phyloP scores from a whole-genome alignment of 2,797 vertebrate species.

The Sebastes variabilis region DNA sequence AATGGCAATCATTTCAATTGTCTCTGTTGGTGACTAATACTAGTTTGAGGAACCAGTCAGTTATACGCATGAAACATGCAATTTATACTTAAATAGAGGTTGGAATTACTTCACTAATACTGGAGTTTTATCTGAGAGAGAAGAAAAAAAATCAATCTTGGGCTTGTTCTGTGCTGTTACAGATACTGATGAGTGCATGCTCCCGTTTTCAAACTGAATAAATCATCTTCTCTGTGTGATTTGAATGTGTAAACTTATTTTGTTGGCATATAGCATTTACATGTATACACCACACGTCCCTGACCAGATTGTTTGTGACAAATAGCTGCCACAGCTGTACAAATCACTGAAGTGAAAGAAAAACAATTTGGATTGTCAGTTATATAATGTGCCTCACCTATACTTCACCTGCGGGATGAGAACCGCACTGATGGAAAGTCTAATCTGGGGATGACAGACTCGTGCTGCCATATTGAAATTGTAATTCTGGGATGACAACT shows the following conservation, averaged over 20 bases:
- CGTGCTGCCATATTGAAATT: slow-evolving; percentile 59
- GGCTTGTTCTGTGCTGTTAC: slow-evolving; percentile 6
- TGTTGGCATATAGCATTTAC: slow-evolving; percentile 15
- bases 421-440: slow-evolving; percentile 27
- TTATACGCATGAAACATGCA: slow-evolving; percentile 7
- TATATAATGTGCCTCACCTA: slow-evolving; percentile 22
- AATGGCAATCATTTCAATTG: slow-evolving; percentile 46
- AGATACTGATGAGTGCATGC: slow-evolving; percentile 16
- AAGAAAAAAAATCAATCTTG: slow-evolving; percentile 4
- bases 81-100: slow-evolving; percentile 37
- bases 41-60: slow-evolving; percentile 20
- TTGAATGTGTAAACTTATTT: slow-evolving; percentile 12
- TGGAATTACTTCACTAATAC: slow-evolving; percentile 7
- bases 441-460: slow-evolving; percentile 61
- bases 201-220: slow-evolving; percentile 21
- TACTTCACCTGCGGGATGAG: slow-evolving; percentile 32
- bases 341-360: background rate
- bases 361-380: slow-evolving; percentile 16
- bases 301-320: background rate
- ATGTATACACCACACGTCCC: background rate
- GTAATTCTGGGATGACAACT: slow-evolving; percentile 53
- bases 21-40: slow-evolving; percentile 32
- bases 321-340: background rate
- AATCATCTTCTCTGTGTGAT: slow-evolving; percentile 9
- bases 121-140: slow-evolving; percentile 1